These are phyloP conservation scores for Hyphantria cunea DNA, from an alignment of 1,140 invertebrate species.

Conservation along the genomic window DNA sequence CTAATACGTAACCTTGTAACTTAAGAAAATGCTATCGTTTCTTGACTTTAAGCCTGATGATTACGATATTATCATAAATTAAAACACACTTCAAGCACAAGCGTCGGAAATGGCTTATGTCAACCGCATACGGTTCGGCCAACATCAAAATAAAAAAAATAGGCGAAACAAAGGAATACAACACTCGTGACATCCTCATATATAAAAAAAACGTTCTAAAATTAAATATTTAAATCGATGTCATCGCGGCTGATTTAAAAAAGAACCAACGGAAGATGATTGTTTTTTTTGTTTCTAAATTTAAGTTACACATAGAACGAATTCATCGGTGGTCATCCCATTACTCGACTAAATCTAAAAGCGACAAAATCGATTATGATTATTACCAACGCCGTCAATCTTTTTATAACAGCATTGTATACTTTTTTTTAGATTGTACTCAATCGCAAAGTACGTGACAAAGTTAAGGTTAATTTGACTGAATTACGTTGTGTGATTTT, in stretches of 20 bases:
- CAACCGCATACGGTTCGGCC: conserved; percentile 11
- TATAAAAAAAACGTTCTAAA: conserved; percentile 28
- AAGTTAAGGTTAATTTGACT: conserved; percentile 60
- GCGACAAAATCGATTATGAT: conserved; percentile 20
- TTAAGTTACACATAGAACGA: conserved; percentile 45
- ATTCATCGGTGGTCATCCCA: conserved; percentile 44
- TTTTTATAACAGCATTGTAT: conserved; percentile 39
- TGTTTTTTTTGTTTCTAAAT: conserved; percentile 40
- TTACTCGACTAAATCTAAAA: conserved; percentile 39
- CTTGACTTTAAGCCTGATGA: background rate
- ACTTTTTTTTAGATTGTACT: conserved; percentile 41
- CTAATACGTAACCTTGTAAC: too few relatives aligned
- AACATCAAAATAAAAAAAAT: conserved; percentile 21
- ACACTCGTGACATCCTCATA: conserved; percentile 27
- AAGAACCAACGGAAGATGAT: conserved; percentile 56
- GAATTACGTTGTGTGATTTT: conserved; percentile 60
- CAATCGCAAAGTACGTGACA: conserved; percentile 63
- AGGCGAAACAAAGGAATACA: conserved; percentile 1
- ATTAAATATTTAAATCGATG: conserved; percentile 50
- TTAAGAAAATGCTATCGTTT: background rate
- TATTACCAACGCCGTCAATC: conserved; percentile 16
- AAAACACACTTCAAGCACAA: background rate
- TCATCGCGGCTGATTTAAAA: conserved; percentile 47
- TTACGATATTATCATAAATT: conserved; percentile 1
- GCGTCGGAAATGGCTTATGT: conserved; percentile 5